Conservation (phyloP, 2,888 invertebrate genomes). For the Augochlorella aurata region DNA sequence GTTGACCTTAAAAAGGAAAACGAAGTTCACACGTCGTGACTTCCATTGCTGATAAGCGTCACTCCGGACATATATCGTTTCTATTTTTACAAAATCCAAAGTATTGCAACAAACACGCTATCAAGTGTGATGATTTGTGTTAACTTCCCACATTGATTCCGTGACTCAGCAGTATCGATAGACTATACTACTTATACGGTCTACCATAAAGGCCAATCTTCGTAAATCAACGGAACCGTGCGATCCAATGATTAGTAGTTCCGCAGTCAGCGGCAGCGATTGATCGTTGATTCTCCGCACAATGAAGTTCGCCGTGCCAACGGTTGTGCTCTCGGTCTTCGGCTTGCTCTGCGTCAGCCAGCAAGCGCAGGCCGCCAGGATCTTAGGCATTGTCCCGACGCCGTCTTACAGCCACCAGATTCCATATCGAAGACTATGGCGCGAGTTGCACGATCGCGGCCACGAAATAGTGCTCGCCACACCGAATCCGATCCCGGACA, state of each 20-base stretch:
- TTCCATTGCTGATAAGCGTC: no score
- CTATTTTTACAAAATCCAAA: no score
- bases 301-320: constrained; percentile 5
- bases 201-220: no score
- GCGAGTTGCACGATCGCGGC: constrained; percentile 81
- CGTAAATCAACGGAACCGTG: no score
- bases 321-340: neutral
- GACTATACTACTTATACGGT: no score
- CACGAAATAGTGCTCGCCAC: constrained; percentile 83
- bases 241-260: neutral
- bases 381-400: constrained; percentile 81
- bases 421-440: constrained; percentile 81
- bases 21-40: no score
- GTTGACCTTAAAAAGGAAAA: no score
- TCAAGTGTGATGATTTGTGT: no score
- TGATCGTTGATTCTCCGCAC: neutral
- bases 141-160: neutral
- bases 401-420: constrained; percentile 83
- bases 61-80: no score
- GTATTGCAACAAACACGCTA: no score
- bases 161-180: neutral
- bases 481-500: constrained; percentile 81
- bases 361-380: constrained; percentile 72
- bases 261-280: rapidly evolving
- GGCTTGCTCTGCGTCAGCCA: neutral